Conservation (phyloP, 2,113 vertebrate species). For the Chrysemys picta region DNA sequence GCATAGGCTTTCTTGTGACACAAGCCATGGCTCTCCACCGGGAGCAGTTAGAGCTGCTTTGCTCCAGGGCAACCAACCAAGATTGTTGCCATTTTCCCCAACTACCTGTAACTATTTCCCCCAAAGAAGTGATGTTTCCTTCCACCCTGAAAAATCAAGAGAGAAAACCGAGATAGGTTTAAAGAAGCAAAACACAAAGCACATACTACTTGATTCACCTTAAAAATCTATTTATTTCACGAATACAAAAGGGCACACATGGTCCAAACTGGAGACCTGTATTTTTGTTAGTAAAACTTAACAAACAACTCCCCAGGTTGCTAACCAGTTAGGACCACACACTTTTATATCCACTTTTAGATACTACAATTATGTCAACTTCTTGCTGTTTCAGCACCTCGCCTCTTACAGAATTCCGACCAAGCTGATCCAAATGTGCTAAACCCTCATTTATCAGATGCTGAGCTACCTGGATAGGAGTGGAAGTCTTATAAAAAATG, state of each 20-base stretch:
- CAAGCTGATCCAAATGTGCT: conserved; percentile 26
- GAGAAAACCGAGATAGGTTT: background rate
- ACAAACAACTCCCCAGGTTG: background rate
- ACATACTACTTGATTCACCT: background rate
- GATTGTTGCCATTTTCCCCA: background rate
- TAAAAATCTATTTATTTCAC: background rate
- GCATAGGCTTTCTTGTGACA: background rate
- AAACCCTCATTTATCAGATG: conserved; percentile 16
- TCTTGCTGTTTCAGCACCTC: background rate
- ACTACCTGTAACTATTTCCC: background rate
- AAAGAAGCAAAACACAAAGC: background rate
- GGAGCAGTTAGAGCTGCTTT: rapidly evolving
- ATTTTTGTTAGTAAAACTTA: background rate
- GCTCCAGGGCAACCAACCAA: background rate
- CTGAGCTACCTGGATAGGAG: background rate
- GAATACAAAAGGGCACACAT: background rate
- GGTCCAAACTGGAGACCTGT: background rate
- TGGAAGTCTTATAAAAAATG: background rate
- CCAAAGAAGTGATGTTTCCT: background rate
- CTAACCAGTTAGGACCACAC: background rate
- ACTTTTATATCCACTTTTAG: background rate
- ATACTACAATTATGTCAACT: background rate
- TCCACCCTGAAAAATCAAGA: background rate
- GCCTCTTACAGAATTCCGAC: background rate
- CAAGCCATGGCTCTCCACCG: background rate